These are phyloP conservation scores for Drosophila quasianomalipes DNA, from an alignment of 2,888 invertebrate species.

Conservation along the genomic window DNA sequence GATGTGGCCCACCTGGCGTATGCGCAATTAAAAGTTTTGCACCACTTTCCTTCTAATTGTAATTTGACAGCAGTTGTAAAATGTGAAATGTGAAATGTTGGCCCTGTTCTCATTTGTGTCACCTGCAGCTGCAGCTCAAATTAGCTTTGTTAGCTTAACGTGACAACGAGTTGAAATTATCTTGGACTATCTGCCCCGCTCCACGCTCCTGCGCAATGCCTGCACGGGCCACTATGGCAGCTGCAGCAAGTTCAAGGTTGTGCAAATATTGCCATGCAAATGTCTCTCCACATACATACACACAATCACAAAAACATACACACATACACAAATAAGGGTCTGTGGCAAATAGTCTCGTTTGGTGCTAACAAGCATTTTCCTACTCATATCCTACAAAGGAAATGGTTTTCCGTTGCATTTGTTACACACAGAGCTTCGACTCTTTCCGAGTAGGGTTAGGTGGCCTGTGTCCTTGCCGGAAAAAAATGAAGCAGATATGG, in stretches of 20 bases:
- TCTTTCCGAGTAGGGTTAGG: neutral
- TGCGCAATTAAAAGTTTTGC: constrained; percentile 72
- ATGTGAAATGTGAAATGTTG: constrained; percentile 41
- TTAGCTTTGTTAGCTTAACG: constrained; percentile 62
- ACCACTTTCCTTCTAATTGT: constrained; percentile 57
- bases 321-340: constrained; percentile 1
- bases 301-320: constrained; percentile 13
- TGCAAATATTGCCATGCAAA: constrained; percentile 44
- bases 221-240: neutral
- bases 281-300: constrained; percentile 24
- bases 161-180: constrained; percentile 37
- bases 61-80: constrained; percentile 55
- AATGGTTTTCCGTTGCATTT: constrained; percentile 76
- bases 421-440: constrained; percentile 32
- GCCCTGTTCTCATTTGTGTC: constrained; percentile 56
- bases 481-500: constrained; percentile 8
- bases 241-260: constrained; percentile 72
- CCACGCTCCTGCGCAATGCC: neutral
- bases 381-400: constrained; percentile 73
- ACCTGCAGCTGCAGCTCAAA: constrained; percentile 48
- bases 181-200: too few species aligned
- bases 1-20: constrained; percentile 63
- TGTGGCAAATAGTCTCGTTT: constrained; percentile 47
- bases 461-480: neutral
- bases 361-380: constrained; percentile 75